Base-by-base conservation (phyloP, 2,113 vertebrate genomes). In the Pachycephala philippinensis region DNA sequence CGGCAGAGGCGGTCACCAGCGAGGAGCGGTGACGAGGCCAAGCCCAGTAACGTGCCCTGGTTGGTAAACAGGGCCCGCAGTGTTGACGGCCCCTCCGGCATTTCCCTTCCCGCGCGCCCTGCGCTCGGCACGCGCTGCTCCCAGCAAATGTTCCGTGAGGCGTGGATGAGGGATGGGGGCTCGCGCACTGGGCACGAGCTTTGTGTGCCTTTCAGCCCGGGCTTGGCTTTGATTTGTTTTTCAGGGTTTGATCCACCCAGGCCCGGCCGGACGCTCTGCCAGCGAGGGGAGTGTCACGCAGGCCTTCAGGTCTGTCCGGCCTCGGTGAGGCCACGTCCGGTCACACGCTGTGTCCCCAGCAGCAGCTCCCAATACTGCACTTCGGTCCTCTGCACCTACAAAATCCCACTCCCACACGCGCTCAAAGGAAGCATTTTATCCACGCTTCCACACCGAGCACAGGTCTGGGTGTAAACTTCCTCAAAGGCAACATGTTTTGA, bases 1-100 rank as follows among this genome's bases (percentile, higher is more conserved):
- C 96, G 84, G 92, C 75, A 1, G 75, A 83, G 93, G 69, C 61
- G 96, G 95, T 96, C 90, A 97, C 81, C 80, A 7, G 81, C 2
- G 5, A 92, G 71, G 60, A 93, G 75, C 7, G 0, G 57, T n/a
- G 87, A 59, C 2, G 33, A 9, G 5, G 95, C 95, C 93, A 82
- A 94, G 94, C 72, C 5, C 2, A 87, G 84, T 63, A 92, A 79
- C 23, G 12, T 68, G 59, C 69, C 88, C 79, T 2, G 61, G 13
- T 91, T 90, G 94, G 94, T 84, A 94, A 95, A 96, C 94, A 96
- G 96, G 92, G 82, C 76, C 35, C 0, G 0, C 47, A 84, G 87
- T 60, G 56, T 74, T 31, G 63, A 50, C 53, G 39, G 78, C 78
- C 87, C 80, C 50, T 10, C n/a, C 7, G n/a, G 89, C 66, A 86